Conservation (phyloP, 2,888 invertebrate species). For the Drosophila infuscata region DNA sequence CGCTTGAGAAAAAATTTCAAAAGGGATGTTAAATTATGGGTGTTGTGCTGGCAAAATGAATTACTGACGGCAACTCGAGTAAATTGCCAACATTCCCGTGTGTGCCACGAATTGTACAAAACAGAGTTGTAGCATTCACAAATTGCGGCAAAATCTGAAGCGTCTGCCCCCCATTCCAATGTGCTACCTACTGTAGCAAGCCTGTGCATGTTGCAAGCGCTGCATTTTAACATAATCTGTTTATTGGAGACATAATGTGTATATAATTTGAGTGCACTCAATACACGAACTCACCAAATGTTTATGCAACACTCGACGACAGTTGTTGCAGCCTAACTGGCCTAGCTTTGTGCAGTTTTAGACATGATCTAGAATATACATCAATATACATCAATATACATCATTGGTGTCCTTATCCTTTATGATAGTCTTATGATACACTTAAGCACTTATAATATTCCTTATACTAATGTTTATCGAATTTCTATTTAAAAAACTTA, state of each 20-base stretch:
- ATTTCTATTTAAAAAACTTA: no score
- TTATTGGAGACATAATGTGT: constrained; percentile 36
- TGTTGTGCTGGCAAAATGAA: constrained; percentile 6
- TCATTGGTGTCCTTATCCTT: no score
- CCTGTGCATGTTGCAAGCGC: constrained; percentile 27
- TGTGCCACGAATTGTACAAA: constrained; percentile 1
- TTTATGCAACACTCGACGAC: background rate
- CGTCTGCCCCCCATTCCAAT: background rate
- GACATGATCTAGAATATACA: background rate
- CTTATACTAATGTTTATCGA: no score
- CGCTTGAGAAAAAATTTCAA: constrained; percentile 8
- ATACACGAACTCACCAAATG: constrained; percentile 15
- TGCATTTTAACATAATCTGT: constrained; percentile 39
- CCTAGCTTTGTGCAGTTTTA: background rate
- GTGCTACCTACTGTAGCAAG: constrained; percentile 24
- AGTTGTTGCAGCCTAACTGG: background rate
- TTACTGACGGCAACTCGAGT: background rate
- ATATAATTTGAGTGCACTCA: constrained; percentile 27
- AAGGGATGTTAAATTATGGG: constrained; percentile 1
- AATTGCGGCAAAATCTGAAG: constrained; percentile 21
- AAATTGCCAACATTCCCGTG: background rate
- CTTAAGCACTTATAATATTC: background rate
- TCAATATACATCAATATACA: background rate
- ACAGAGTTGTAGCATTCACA: constrained; percentile 12
- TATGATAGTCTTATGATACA: background rate